These are phyloP conservation scores for Drosophila guanche DNA, from an alignment of 1,140 invertebrate species.

Conservation along the genomic window DNA sequence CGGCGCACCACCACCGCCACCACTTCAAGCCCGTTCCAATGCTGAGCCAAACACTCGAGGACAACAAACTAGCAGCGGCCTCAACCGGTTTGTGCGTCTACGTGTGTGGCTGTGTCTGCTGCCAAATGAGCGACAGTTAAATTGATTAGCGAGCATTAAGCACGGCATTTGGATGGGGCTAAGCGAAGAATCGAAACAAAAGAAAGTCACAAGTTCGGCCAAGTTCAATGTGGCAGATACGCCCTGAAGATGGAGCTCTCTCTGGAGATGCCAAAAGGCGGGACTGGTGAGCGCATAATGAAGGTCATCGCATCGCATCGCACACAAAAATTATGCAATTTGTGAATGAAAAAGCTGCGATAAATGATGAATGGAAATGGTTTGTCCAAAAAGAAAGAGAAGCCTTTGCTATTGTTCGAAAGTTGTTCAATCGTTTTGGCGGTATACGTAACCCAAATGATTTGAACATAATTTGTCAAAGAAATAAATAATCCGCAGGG, in stretches of 20 bases:
- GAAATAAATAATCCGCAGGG: conserved; percentile 13
- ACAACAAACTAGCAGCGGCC: conserved; percentile 6
- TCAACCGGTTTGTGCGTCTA: conserved; percentile 19
- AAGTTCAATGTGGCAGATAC: conserved; percentile 64
- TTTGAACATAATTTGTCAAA: conserved; percentile 38
- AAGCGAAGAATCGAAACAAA: conserved; percentile 33
- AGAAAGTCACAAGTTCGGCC: conserved; percentile 52
- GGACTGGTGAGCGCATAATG: conserved; percentile 9
- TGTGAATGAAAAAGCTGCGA: conserved; percentile 17
- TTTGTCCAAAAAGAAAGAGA: conserved; percentile 17
- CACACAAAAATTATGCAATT: conserved; percentile 64
- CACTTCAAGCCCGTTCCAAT: no score
- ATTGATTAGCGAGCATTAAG: conserved; percentile 62
- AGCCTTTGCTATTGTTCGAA: conserved; percentile 10
- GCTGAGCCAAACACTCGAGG: conserved; percentile 21
- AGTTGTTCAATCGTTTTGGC: conserved; percentile 25
- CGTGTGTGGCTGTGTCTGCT: conserved; percentile 26
- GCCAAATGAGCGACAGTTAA: conserved; percentile 47
- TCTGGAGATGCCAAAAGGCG: conserved; percentile 6
- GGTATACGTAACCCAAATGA: conserved; percentile 51
- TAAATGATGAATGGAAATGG: background rate
- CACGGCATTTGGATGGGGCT: conserved; percentile 18
- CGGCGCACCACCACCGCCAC: conserved; percentile 10
- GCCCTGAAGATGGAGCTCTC: no score
- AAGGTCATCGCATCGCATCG: conserved; percentile 56